Base-by-base conservation (phyloP, 2,888 invertebrate genomes). In the Lordiphosa fenestrarum region DNA sequence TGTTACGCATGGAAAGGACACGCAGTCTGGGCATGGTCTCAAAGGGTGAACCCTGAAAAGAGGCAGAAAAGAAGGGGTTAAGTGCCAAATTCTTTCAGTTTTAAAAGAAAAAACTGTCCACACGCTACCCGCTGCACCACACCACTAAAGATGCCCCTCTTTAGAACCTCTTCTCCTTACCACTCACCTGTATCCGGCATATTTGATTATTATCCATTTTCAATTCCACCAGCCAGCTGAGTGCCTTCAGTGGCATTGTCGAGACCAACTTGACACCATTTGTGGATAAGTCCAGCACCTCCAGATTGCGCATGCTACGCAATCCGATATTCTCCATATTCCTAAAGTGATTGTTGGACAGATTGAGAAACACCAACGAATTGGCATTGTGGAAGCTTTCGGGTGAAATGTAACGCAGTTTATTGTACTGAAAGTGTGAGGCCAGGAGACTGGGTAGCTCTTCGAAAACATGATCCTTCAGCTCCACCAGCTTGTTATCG, bases 201-300 rank as follows among this genome's bases (percentile, higher is more conserved):
- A 96, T 94, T 62, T 92, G 91, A 90, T 96, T 96, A 88, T 95
- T 94, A 86, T 96, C 95, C 90, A 96, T 91, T 91, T 94, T 94
- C 4, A 97, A 88, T 87, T 96, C 96, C 0, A 96, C 95, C 52
- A 97, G 90, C 94, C 96, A 96, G 86, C 95, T 95, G 91, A 97
- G 93, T 52, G 93, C 92, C 63, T 94, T 92, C 69, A 93, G 90
- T 0, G 92, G 92, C 71, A 95, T 91, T 66, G 92, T 93, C n/a
- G 93, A 91, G 36, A 97, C 91, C 74, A 92, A 92, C 19, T 92
- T 91, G 21, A 97, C 90, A 62, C 92, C 92, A 86, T 97, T 97
- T 72, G 93, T 93, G 84, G 96, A 96, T 58, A 97, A 88, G 87
- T 97, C 97, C 46, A 97, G 88, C 5, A 96, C 94, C 90, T 97